These are phyloP conservation scores for Bradypodion ventrale DNA, from an alignment of 2,797 vertebrate species.

Conservation along the genomic window DNA sequence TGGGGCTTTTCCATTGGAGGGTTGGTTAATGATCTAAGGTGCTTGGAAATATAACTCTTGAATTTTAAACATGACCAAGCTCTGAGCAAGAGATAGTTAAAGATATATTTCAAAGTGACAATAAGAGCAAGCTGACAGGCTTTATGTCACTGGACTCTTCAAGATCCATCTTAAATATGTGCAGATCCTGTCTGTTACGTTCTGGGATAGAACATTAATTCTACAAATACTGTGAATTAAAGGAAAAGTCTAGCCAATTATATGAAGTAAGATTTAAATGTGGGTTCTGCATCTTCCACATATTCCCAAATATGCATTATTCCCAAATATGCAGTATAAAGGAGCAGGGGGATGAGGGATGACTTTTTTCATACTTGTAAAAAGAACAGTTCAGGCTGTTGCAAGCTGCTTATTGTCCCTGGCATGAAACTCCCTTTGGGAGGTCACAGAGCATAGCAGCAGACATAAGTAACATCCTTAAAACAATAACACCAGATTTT, in stretches of 20 bases:
- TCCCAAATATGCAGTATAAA: too few relatives aligned
- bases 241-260: background rate
- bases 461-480: slow-evolving; percentile 16
- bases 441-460: background rate
- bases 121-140: too few relatives aligned
- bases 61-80: too few relatives aligned
- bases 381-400: background rate
- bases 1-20: too few relatives aligned
- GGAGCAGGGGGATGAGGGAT: background rate
- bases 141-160: too few relatives aligned
- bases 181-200: too few relatives aligned
- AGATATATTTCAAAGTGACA: too few relatives aligned
- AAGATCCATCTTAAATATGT: too few relatives aligned
- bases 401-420: background rate
- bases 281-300: background rate
- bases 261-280: background rate
- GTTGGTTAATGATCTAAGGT: too few relatives aligned
- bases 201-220: too few relatives aligned
- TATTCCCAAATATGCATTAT: background rate
- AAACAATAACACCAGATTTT: background rate
- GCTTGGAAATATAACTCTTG: too few relatives aligned
- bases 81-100: too few relatives aligned
- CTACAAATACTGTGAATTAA: background rate
- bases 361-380: background rate
- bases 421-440: background rate